Conservation (phyloP, 2,797 vertebrate genomes). For the Erethizon dorsatum region DNA sequence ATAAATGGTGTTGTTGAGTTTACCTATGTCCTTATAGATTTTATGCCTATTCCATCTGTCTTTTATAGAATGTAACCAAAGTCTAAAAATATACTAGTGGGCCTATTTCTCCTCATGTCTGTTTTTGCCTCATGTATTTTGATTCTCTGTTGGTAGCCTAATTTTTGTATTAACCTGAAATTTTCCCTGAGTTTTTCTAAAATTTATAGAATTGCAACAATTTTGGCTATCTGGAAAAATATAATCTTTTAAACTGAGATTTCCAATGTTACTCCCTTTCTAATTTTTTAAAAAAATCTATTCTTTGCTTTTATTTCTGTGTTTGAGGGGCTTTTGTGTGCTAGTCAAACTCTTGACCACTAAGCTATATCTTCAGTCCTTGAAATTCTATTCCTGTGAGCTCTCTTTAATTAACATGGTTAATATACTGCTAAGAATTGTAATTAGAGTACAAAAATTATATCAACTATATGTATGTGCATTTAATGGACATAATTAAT, state of each 20-base stretch:
- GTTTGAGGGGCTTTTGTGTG: not conserved
- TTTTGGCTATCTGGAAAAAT: not conserved
- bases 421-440: not conserved
- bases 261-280: not conserved
- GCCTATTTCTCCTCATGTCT: not conserved
- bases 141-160: not conserved
- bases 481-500: not conserved
- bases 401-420: not conserved
- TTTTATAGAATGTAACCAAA: not conserved
- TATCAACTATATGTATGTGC: not conserved
- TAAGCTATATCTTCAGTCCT: not conserved
- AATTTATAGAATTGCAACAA: not conserved
- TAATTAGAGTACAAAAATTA: not conserved
- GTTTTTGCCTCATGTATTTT: not conserved
- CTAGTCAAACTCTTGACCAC: not conserved
- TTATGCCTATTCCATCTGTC: not conserved
- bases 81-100: not conserved
- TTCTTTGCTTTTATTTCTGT: not conserved
- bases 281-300: not conserved
- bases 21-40: not conserved
- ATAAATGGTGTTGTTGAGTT: not conserved
- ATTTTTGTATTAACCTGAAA: not conserved
- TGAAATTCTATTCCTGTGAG: not conserved
- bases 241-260: not conserved
- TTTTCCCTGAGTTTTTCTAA: slow-evolving; percentile 17